Evolutionary conservation across 2,888 invertebrate genomes (phyloP).

Genomic region (Drosophila niveifrons): DNA sequence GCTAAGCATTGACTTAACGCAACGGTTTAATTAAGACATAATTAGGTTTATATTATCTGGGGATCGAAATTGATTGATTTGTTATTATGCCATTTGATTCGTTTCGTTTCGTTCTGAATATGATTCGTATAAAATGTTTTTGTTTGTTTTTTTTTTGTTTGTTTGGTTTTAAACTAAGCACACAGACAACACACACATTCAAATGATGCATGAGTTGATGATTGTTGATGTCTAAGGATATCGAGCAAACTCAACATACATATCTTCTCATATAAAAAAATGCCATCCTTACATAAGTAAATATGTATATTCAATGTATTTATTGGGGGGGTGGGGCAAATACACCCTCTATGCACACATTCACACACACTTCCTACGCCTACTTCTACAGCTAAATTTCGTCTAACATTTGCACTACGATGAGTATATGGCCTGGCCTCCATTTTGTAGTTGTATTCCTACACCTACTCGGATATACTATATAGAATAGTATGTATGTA

Average conservation of each 20-base stretch:
- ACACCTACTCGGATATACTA: constrained; percentile 2
- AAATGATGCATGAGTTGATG: constrained; percentile 25
- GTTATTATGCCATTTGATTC: constrained; percentile 36
- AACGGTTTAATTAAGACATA: constrained; percentile 42
- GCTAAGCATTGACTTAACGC: constrained; percentile 82
- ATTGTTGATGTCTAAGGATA: constrained; percentile 19
- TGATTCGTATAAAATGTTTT: constrained; percentile 48
- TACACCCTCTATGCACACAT: constrained; percentile 22
- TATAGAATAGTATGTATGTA: neutral
- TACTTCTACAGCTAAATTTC: constrained; percentile 60
- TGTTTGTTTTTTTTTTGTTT: too few relatives aligned
- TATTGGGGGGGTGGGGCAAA: constrained; percentile 12
- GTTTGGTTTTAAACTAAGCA: constrained; percentile 31
- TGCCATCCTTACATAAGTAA: constrained; percentile 40
- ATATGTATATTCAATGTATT: constrained; percentile 23
- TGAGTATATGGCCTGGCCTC: constrained; percentile 39
- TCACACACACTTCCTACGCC: constrained; percentile 37
- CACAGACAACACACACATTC: constrained; percentile 9
- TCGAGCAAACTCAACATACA: constrained; percentile 11
- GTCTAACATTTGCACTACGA: constrained; percentile 71
- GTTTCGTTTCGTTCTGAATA: constrained; percentile 27
- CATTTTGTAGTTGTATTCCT: constrained; percentile 17
- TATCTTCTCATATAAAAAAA: constrained; percentile 22
- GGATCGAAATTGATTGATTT: constrained; percentile 35
- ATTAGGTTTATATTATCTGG: constrained; percentile 46